Evolutionary conservation across 2,888 invertebrate genomes (phyloP), one percentile per base, ranked within the genome.

Genomic region (Folsomia manolachei): DNA sequence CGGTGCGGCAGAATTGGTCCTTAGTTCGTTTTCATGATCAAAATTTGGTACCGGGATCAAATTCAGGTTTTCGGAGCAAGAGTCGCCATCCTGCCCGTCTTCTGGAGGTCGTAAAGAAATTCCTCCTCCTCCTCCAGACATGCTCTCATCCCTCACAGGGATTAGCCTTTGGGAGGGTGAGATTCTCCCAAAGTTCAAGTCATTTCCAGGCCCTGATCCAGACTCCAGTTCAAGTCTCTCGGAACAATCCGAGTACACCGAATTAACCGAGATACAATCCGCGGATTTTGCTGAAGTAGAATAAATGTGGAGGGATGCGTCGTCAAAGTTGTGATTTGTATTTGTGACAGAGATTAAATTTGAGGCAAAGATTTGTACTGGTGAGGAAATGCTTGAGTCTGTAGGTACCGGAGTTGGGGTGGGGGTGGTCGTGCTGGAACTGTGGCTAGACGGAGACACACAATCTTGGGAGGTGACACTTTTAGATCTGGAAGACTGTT

Each of bases 41-140:
- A 75, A 75, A 69, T 68, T 77, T 2, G 78, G 77, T 27, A 78
- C 75, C n/a, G 78, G 78, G 39, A 78, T 78, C 62, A 78, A 75
- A 21, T 56, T 21, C 21, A 19, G 19, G 74, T 77, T 74, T 23
- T 75, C 66, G 1, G 77, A 66, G 52, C 64, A 7, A 2, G 65
- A 66, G 25, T 66, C 52, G 18, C 4, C 27, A 24, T 63, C 63
- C 14, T 70, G 39, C 7, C 14, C 39, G 39, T 4, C 4, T 9
- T 39, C 39, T 4, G 39, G 4, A 9, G 7, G 7, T 39, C 7
- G 4, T 39, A 4, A 4, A 14, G 7, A 4, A 39, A 14, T 39
- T 9, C 39, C 39, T 9, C 39, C 39, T 9, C 39, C 27, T 24
- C 69, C 74, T 0, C 63, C 51, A n/a, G 53, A 53, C 27, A 26